Percentiles rank a stretch among this genome's conserved stretches.
Evolutionary conservation across 2,797 vertebrate genomes (phyloP).

Genomic region (Notolabrus celidotus): DNA sequence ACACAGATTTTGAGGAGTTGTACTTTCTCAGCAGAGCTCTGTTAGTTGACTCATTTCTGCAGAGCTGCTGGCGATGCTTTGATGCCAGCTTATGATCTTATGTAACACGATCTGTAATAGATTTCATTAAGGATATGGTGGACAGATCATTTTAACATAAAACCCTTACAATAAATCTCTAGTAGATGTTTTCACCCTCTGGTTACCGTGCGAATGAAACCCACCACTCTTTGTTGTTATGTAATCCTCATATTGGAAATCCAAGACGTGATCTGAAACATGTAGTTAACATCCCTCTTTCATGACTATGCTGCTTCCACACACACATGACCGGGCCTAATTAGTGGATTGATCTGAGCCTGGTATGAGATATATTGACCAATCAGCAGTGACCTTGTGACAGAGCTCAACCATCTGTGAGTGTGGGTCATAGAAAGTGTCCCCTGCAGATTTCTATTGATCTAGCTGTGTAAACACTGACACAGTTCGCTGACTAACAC

Average conservation of each 20-base stretch:
- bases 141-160: slow-evolving; percentile 8
- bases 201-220: not conserved
- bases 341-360: slow-evolving; percentile 58
- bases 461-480: slow-evolving; percentile 64
- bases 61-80: slow-evolving; percentile 5
- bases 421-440: slow-evolving; percentile 37
- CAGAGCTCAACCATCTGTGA: slow-evolving; percentile 34
- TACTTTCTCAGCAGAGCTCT: not conserved
- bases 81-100: slow-evolving; percentile 23
- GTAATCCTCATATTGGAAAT: slow-evolving; percentile 11
- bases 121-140: slow-evolving; percentile 1
- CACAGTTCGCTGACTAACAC: slow-evolving; percentile 47
- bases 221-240: not conserved
- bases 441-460: slow-evolving; percentile 64
- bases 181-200: not conserved
- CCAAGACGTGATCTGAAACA: slow-evolving; percentile 4
- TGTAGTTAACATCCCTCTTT: slow-evolving; percentile 19
- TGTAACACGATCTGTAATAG: slow-evolving; percentile 7
- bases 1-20: not conserved
- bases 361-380: slow-evolving; percentile 48
- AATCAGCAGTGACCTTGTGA: slow-evolving; percentile 55
- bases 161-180: not conserved
- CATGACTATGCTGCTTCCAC: slow-evolving; percentile 22
- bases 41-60: slow-evolving; percentile 3
- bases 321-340: slow-evolving; percentile 31